Evolutionary conservation across 2,113 vertebrate genomes (phyloP).

Genomic region (Myiopsitta monachus): DNA sequence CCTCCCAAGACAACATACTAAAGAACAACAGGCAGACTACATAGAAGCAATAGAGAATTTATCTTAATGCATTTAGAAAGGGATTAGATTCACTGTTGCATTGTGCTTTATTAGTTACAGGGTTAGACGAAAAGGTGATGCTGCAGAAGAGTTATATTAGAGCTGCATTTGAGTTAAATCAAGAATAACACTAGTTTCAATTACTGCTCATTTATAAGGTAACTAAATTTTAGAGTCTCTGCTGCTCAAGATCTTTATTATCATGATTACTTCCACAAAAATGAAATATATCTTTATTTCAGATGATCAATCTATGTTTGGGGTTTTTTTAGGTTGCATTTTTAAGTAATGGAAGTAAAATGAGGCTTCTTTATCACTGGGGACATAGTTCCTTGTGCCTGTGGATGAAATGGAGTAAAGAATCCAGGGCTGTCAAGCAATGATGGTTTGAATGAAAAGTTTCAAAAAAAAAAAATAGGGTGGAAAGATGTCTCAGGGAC

Average conservation of each 20-base stretch:
- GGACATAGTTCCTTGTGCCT: neutral
- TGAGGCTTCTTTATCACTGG: neutral
- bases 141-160: neutral
- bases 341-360: neutral
- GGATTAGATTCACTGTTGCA: neutral
- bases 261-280: neutral
- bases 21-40: neutral
- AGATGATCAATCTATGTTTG: neutral
- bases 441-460: neutral
- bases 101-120: neutral
- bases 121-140: neutral
- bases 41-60: fast-evolving
- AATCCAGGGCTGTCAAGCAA: neutral
- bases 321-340: neutral
- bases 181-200: neutral
- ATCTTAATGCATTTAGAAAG: neutral
- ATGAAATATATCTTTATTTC: neutral
- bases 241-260: neutral
- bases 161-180: neutral
- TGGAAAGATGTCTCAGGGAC: conserved; percentile 10
- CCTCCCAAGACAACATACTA: neutral
- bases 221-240: neutral
- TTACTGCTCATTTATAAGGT: neutral
- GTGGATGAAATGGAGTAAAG: neutral
- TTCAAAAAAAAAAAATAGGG: neutral